Evolutionary conservation across 2,797 vertebrate species (phyloP).

Genomic region (Pangasius mekongensis): DNA sequence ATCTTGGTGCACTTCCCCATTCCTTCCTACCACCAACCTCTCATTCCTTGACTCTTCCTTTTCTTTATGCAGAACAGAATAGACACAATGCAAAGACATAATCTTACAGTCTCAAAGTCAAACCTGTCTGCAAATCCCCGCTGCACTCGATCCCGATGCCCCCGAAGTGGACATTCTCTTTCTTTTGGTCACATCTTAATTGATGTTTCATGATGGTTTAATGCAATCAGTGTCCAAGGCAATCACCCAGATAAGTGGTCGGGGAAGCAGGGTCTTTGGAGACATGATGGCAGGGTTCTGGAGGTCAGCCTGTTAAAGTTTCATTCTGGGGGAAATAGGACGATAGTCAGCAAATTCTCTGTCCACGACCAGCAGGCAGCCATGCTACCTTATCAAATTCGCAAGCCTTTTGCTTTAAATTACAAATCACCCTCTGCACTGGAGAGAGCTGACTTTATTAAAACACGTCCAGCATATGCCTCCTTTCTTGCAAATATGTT

Average conservation of each 20-base stretch:
- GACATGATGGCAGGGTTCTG: slow-evolving; percentile 51
- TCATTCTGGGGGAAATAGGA: slow-evolving; percentile 61
- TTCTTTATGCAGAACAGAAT: slow-evolving; percentile 18
- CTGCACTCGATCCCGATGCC: slow-evolving; percentile 1
- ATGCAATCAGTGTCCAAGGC: slow-evolving; percentile 65
- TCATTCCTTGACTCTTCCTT: slow-evolving; percentile 5
- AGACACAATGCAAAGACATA: slow-evolving; percentile 22
- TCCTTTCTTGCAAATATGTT: slow-evolving; percentile 35
- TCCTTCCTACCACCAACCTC: not conserved
- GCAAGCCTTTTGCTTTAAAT: slow-evolving; percentile 66
- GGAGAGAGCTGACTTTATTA: slow-evolving; percentile 50
- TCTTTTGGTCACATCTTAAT: slow-evolving; percentile 53
- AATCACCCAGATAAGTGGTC: slow-evolving; percentile 61
- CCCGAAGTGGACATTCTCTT: slow-evolving; percentile 13
- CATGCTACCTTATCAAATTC: slow-evolving; percentile 64
- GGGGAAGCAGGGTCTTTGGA: slow-evolving; percentile 56
- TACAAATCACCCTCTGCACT: slow-evolving; percentile 62
- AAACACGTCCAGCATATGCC: slow-evolving; percentile 60
- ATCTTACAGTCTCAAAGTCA: slow-evolving; percentile 58
- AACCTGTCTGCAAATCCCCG: slow-evolving; percentile 52
- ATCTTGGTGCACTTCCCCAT: not conserved
- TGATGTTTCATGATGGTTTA: slow-evolving; percentile 65
- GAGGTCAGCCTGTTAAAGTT: slow-evolving; percentile 70
- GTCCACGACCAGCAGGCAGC: slow-evolving; percentile 56
- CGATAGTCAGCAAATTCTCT: slow-evolving; percentile 66